Conservation (phyloP, 2,797 vertebrate genomes). For the Gallinago nigripennis region DNA sequence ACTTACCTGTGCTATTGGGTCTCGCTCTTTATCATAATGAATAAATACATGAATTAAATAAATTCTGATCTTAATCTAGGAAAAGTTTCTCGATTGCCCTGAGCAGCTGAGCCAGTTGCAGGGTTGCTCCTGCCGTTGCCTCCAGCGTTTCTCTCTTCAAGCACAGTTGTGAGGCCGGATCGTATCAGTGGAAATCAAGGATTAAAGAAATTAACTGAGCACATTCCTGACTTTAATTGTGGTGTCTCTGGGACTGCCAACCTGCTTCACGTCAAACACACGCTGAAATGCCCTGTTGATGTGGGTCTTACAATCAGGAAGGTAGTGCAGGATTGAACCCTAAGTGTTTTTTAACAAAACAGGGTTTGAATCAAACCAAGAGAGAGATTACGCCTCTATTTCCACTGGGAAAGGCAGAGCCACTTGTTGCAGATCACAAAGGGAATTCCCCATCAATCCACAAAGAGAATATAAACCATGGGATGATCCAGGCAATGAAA, state of each 20-base stretch:
- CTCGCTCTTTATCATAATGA: not conserved
- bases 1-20: not conserved
- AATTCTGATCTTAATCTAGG: constrained; percentile 51
- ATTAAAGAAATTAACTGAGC: not conserved
- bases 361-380: not conserved
- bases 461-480: not conserved
- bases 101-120: not conserved
- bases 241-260: not conserved
- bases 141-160: not conserved
- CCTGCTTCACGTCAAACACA: accelerated
- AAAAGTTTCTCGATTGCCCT: not conserved
- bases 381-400: not conserved
- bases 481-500: not conserved
- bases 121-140: not conserved
- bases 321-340: not conserved
- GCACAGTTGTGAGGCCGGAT: not conserved
- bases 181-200: not conserved
- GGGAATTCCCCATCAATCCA: not conserved
- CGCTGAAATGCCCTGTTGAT: accelerated
- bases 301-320: not conserved
- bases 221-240: not conserved
- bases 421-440: not conserved
- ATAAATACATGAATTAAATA: constrained; percentile 28
- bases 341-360: not conserved
- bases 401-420: not conserved